A percentile compares a stretch with the other conserved stretches of the same genome.
Evolutionary conservation across 2,888 invertebrate genomes (phyloP).

Genomic region (Caenorhabditis panamensis): DNA sequence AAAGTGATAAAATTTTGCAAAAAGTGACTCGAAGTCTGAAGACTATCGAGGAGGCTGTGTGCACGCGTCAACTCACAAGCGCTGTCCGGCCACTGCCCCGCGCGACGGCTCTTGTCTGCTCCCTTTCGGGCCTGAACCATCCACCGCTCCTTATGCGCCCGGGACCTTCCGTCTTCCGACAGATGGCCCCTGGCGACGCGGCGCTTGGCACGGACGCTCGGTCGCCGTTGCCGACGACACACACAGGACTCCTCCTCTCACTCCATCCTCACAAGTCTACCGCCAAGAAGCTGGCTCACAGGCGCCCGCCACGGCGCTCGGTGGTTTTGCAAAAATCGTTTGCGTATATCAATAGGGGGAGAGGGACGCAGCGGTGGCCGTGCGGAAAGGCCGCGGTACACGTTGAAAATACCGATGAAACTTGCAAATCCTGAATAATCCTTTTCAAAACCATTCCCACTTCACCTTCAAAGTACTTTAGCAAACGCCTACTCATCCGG

Average conservation of each 20-base stretch:
- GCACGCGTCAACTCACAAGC: slow-evolving; percentile 7
- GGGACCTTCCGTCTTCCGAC: slow-evolving; percentile 36
- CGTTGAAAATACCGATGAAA: no score
- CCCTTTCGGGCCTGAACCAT: slow-evolving; percentile 16
- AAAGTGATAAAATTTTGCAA: not conserved
- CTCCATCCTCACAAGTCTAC: slow-evolving; percentile 70
- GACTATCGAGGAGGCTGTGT: slow-evolving; percentile 14
- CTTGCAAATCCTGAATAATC: no score
- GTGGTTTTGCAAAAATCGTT: slow-evolving; percentile 36
- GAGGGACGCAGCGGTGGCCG: not conserved
- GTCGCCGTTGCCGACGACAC: slow-evolving; percentile 49
- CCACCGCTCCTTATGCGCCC: slow-evolving; percentile 39
- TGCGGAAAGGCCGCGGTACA: not conserved
- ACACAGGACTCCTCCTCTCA: slow-evolving; percentile 69
- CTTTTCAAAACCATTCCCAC: no score
- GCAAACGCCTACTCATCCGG: no score
- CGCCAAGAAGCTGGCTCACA: slow-evolving; percentile 74
- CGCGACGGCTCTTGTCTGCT: slow-evolving; percentile 23
- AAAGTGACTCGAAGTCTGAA: slow-evolving; percentile 14
- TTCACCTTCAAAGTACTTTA: no score
- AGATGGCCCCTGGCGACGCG: slow-evolving; percentile 27
- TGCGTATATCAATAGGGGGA: slow-evolving; percentile 11
- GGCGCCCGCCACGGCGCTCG: slow-evolving; percentile 70
- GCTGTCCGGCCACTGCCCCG: slow-evolving; percentile 24
- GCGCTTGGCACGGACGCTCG: slow-evolving; percentile 51